Conservation (phyloP, 1,140 invertebrate genomes). For the Pseudachorutes palmiensis region DNA sequence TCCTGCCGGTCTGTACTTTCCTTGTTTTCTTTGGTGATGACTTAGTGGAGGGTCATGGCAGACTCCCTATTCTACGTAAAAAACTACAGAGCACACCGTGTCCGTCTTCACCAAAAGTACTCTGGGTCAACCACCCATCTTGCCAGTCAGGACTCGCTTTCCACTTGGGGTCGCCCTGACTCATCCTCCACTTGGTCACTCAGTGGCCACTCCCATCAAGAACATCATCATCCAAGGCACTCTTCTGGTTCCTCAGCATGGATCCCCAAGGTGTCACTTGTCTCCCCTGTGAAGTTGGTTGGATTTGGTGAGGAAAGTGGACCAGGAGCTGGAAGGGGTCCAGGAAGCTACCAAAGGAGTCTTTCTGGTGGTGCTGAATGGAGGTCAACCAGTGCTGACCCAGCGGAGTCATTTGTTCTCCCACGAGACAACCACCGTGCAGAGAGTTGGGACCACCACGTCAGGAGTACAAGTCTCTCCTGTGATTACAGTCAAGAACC, state of each 20-base stretch:
- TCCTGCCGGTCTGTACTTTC: not conserved
- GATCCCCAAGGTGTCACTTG: not conserved
- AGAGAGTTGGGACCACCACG: not conserved
- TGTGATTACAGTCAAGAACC: not conserved
- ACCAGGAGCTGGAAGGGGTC: not conserved
- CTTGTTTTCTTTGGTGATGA: not conserved
- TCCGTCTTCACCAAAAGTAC: constrained; percentile 28
- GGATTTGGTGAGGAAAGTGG: not conserved
- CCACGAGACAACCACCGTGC: not conserved
- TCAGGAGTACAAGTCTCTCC: not conserved
- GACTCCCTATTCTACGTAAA: constrained; percentile 29
- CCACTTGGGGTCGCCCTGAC: not conserved
- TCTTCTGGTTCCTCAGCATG: not conserved
- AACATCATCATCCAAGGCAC: constrained; percentile 15
- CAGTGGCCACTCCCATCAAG: not conserved
- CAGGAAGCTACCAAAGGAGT: not conserved
- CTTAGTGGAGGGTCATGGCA: constrained; percentile 3
- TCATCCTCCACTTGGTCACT: not conserved
- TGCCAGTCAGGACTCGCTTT: not conserved
- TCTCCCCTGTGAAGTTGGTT: not conserved
- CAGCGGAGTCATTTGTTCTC: not conserved
- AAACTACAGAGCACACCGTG: constrained; percentile 29
- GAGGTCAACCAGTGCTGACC: constrained; percentile 5
- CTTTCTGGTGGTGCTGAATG: not conserved
- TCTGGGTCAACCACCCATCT: not conserved